Evolutionary conservation across 2,113 vertebrate species (phyloP), one percentile per base, ranked within the genome.

Genomic region (Callaeas wilsoni): DNA sequence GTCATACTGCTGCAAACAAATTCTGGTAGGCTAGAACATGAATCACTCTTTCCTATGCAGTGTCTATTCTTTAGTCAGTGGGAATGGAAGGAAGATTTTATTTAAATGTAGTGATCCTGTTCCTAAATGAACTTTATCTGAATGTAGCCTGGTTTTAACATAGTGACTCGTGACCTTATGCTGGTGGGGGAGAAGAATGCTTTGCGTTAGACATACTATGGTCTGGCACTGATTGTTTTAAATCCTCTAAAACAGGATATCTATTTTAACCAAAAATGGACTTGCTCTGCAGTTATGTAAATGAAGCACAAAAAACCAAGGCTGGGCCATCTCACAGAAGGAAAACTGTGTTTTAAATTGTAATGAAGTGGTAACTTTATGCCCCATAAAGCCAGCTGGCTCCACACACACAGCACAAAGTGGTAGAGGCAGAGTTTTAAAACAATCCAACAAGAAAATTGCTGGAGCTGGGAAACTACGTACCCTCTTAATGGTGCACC

Each of bases 331-430:
- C 73, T 93, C 75, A n/a, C 33, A 56, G 83, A 63, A 60, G 69
- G 41, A 92, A 92, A 96, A 80, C 90, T 84, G 46, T 65, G 32
- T 50, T 92, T 92, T 57, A 89, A 91, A 96, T 92, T 77, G 69
- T 50, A 65, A 91, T 70, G 53, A 59, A 96, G 68, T 14, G 16
- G 37, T 25, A 71, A 19, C 63, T 16, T 71, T 37, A 13, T 57
- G 88, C 60, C 20, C 39, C 93, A 37, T 82, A 22, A 5, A 73
- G 18, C 25, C 84, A 70, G 64, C 35, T 6, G 0, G 64, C 11
- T 49, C 21, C 29, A 46, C 15, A 6, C 41, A 70, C 4, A 13
- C 29, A 23, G 2, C 37, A 35, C 52, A 35, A 59, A 71, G 30
- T 2, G 11, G 30, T 3, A 26, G 55, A 90, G 79, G 17, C 22